A percentile compares a stretch with the other conserved stretches of the same genome.
Conservation (phyloP, 2,797 vertebrate species). For the Hydrophis major region DNA sequence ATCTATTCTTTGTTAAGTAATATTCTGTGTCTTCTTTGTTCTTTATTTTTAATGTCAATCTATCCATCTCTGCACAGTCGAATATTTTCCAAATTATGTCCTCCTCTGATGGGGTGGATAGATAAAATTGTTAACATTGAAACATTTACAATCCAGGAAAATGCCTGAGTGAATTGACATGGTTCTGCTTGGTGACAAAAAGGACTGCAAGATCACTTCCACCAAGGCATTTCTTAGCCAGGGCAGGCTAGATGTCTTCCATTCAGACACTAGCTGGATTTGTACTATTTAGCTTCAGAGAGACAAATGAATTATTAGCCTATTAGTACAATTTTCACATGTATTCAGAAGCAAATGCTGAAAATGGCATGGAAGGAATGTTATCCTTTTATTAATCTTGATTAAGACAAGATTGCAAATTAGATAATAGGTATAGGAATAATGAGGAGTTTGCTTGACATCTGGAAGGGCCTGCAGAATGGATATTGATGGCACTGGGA, state of each 20-base stretch:
- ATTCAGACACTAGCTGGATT: background rate
- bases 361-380: background rate
- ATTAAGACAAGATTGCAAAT: background rate
- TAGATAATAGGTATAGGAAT: background rate
- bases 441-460: background rate
- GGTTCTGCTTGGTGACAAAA: background rate
- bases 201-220: background rate
- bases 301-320: background rate
- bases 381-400: background rate
- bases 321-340: background rate
- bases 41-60: too few species aligned
- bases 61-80: too few species aligned
- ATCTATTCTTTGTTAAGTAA: too few species aligned
- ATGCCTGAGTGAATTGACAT: background rate
- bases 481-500: background rate
- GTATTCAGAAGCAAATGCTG: background rate
- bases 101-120: too few species aligned
- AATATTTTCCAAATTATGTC: too few species aligned
- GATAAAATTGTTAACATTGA: background rate
- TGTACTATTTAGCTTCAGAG: background rate
- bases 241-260: background rate
- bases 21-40: too few species aligned
- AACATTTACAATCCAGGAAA: background rate
- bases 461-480: background rate
- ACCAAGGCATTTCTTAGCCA: background rate